Evolutionary conservation across 2,797 vertebrate genomes (phyloP).

Genomic region (Oryzias sinensis): DNA sequence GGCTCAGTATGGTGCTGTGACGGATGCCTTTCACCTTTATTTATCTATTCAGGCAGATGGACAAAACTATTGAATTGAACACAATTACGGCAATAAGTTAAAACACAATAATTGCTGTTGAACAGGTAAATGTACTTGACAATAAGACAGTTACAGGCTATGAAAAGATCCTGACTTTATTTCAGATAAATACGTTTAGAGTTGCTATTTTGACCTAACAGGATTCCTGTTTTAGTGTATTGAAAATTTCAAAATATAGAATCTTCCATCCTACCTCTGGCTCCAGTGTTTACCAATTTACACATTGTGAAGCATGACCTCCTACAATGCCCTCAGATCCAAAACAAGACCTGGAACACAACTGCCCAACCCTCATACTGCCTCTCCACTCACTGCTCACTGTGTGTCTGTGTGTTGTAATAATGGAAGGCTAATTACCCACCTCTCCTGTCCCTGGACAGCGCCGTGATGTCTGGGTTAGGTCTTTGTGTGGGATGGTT

Average conservation of each 20-base stretch:
- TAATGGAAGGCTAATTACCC: constrained; percentile 85
- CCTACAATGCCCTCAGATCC: constrained; percentile 37
- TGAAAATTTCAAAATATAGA: constrained; percentile 3
- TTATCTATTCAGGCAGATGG: constrained; percentile 29
- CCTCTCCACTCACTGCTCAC: constrained; percentile 20
- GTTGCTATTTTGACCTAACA: neutral
- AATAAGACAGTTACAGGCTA: constrained; percentile 29
- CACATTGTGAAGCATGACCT: constrained; percentile 61
- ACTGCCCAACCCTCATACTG: constrained; percentile 39
- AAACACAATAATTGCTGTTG: constrained; percentile 35
- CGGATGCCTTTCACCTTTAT: constrained; percentile 32
- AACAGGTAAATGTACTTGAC: constrained; percentile 23
- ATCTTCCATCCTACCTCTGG: neutral
- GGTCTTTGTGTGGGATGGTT: constrained; percentile 80
- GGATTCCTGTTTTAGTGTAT: neutral
- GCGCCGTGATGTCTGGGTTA: constrained; percentile 89
- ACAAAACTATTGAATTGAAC: constrained; percentile 41
- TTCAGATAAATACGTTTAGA: neutral
- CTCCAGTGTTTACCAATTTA: constrained; percentile 17
- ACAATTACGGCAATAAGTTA: constrained; percentile 41
- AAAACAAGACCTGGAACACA: constrained; percentile 39
- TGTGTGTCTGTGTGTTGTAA: constrained; percentile 57
- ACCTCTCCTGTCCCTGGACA: constrained; percentile 84
- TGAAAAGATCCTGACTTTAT: neutral
- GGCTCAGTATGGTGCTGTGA: constrained; percentile 25